These are phyloP conservation scores for Eilema caniola DNA, from an alignment of 2,888 invertebrate species.

Conservation along the genomic window DNA sequence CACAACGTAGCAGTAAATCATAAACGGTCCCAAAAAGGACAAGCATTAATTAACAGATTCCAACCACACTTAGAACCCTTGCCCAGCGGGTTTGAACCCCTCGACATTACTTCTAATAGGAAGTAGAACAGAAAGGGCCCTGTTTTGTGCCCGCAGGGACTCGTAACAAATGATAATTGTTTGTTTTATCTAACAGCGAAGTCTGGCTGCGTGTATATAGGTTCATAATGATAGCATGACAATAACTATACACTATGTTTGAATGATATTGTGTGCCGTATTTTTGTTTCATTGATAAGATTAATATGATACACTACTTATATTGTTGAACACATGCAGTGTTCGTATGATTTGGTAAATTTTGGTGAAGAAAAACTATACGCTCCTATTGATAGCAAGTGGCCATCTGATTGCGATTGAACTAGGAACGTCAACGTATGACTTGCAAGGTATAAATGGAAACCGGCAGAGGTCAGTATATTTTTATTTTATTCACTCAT, in stretches of 20 bases:
- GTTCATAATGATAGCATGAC: not conserved
- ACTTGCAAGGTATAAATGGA: too few relatives aligned
- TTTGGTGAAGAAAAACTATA: too few relatives aligned
- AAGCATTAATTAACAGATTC: conserved; percentile 2
- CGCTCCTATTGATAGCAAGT: too few relatives aligned
- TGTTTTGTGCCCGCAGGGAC: not conserved
- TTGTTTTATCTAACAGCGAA: conserved; percentile 36
- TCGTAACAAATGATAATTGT: conserved; percentile 18
- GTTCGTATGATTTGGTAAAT: not conserved
- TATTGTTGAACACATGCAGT: not conserved
- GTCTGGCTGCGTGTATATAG: conserved; percentile 10
- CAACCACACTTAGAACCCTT: not conserved
- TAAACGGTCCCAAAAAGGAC: conserved; percentile 4
- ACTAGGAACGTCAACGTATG: too few relatives aligned
- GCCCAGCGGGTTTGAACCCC: not conserved
- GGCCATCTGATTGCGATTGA: too few relatives aligned
- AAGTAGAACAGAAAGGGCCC: not conserved
- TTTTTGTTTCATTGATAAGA: not conserved
- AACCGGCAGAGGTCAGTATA: too few relatives aligned
- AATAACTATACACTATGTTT: not conserved
- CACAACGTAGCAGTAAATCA: not conserved
- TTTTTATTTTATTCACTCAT: too few relatives aligned
- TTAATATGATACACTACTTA: not conserved
- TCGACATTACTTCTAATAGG: not conserved
- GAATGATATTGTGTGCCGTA: not conserved